These are phyloP conservation scores for Dipodomys stephensi DNA, from an alignment of 2,113 vertebrate genomes.

Conservation along the genomic window DNA sequence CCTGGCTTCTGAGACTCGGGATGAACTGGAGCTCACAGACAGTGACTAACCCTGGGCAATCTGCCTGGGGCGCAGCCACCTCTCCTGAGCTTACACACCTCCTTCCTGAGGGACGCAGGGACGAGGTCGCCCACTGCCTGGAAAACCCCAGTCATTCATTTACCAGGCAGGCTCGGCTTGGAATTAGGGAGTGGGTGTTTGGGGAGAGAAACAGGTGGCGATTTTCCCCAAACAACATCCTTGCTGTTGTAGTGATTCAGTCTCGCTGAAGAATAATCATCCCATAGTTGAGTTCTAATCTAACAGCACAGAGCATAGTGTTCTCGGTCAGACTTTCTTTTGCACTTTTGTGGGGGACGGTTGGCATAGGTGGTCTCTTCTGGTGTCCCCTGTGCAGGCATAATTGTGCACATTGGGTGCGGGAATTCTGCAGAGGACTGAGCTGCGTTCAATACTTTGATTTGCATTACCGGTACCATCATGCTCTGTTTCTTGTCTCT, in stretches of 20 bases:
- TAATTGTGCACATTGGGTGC: not conserved
- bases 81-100: accelerated
- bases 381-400: not conserved
- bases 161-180: not conserved
- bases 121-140: not conserved
- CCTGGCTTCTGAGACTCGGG: accelerated
- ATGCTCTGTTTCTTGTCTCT: not conserved
- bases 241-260: not conserved
- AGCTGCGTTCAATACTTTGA: conserved; percentile 33
- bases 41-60: accelerated
- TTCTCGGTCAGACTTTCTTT: no score
- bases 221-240: not conserved
- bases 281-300: accelerated
- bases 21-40: accelerated
- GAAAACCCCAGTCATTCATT: not conserved
- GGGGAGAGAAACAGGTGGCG: no score
- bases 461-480: not conserved
- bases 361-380: not conserved
- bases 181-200: not conserved
- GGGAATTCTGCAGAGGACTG: not conserved
- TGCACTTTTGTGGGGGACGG: not conserved
- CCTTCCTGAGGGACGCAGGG: accelerated
- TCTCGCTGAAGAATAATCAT: accelerated
- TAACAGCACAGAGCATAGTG: accelerated
- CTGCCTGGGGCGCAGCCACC: no score